phyloP scores from a whole-genome alignment of 2,797 vertebrate genomes.

The Bovichtus diacanthus region DNA sequence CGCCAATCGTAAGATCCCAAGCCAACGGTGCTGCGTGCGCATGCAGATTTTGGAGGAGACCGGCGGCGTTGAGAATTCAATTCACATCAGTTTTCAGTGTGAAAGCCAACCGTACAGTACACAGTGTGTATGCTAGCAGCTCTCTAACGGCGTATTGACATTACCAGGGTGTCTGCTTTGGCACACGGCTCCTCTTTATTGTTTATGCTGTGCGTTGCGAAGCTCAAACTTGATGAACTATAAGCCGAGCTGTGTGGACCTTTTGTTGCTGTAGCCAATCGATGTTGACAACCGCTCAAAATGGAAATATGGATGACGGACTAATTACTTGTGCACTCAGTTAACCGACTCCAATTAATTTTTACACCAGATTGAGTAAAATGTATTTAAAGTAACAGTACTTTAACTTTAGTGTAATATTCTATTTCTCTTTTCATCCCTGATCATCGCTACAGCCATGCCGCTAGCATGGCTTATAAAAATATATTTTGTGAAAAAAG shows the following conservation, averaged over 20 bases:
- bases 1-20: no score
- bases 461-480: not conserved
- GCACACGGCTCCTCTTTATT: not conserved
- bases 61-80: no score
- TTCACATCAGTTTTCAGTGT: no score
- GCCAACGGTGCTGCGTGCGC: no score
- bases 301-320: not conserved
- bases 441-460: not conserved
- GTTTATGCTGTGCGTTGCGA: not conserved
- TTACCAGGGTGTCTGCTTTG: no score
- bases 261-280: no score
- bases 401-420: not conserved
- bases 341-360: no score
- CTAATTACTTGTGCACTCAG: not conserved
- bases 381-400: no score
- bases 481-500: not conserved
- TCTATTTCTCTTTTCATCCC: not conserved
- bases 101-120: no score
- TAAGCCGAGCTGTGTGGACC: not conserved
- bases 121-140: not conserved
- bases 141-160: not conserved
- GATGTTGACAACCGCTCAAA: not conserved
- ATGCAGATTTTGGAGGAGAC: no score
- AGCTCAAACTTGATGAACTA: not conserved
- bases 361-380: not conserved